Base-by-base conservation (phyloP, 2,113 vertebrate species). In the Pluvianellus socialis region DNA sequence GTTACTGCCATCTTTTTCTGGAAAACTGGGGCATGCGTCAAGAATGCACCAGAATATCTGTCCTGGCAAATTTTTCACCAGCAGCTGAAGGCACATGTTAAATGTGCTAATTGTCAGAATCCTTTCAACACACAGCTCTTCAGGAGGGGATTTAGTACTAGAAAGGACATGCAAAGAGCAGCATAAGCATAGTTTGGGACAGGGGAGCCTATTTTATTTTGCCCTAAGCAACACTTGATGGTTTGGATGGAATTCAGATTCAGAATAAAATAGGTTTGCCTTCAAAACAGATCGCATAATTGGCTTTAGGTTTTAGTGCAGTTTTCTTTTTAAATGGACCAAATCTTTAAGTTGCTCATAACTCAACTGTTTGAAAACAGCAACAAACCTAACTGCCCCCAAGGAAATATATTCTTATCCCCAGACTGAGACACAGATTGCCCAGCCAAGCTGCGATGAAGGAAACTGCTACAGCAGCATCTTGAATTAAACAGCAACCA, bases 241-340 rank as follows among this genome's bases (percentile, higher is more conserved):
- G 67, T 70, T 96, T 94, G 91, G 94, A 92, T 67, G 59, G 84
- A 91, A 94, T 91, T 92, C 86, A 92, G 89, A 83, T 59, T 88
- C 84, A 67, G 71, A 96, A 92, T 71, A 95, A 95, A 95, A 90
- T 21, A 85, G 67, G 55, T 82, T 76, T 94, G 94, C 84, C 95
- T 97, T 97, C 94, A 95, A 94, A 97, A 95, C 44, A 95, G 84
- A 94, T 95, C 6, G 0, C 86, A 87, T 95, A 92, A 96, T 92
- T 95, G 73, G 94, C 95, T 97, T 97, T 95, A 96, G 96, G 92
- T 90, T 97, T 97, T 97, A 96, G 67, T 52, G 93, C 71, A 82
- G 96, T 96, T 96, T 93, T 95, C 94, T 94, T 96, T 96, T 92
- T 79, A 95, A 97, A 94, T 62, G 79, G 94, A 94, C 89, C 93